Evolutionary conservation across 2,888 invertebrate species (phyloP).

Genomic region (Platerodrilus igneus): DNA sequence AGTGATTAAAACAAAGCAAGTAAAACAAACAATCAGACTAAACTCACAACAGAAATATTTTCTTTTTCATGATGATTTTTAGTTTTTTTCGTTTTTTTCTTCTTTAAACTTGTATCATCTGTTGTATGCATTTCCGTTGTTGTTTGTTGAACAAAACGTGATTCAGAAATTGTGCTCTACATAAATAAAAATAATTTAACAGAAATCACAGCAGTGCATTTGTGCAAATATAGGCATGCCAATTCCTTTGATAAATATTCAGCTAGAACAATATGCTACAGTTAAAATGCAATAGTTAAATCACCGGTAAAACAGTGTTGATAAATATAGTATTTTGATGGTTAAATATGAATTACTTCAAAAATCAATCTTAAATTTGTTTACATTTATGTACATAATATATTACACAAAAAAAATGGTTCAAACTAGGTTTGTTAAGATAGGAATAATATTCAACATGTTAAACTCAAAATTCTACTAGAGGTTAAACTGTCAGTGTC

Average conservation of each 20-base stretch:
- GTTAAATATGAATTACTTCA: too few relatives aligned
- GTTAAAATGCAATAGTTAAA: conserved; percentile 7
- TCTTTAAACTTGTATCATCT: conserved; percentile 44
- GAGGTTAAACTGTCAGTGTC: too few relatives aligned
- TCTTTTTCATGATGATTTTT: conserved; percentile 62
- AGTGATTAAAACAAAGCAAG: conserved; percentile 37
- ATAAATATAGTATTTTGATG: too few relatives aligned
- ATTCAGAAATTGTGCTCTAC: conserved; percentile 45
- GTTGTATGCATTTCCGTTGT: conserved; percentile 35
- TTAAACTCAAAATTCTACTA: too few relatives aligned
- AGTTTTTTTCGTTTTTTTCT: conserved; percentile 60
- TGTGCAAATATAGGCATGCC: too few relatives aligned
- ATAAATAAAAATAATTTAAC: conserved; percentile 20
- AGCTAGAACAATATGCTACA: neutral
- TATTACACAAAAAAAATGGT: too few relatives aligned
- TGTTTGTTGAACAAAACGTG: conserved; percentile 42
- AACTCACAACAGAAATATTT: conserved; percentile 64
- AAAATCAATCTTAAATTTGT: too few relatives aligned
- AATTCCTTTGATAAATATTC: neutral
- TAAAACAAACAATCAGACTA: conserved; percentile 20
- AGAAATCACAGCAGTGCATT: too few relatives aligned
- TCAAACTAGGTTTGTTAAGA: too few relatives aligned
- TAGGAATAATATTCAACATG: too few relatives aligned
- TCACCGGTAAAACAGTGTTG: too few relatives aligned
- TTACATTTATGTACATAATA: too few relatives aligned